These are phyloP conservation scores for Scaptomyza flava DNA, from an alignment of 2,888 invertebrate genomes.

Conservation along the genomic window DNA sequence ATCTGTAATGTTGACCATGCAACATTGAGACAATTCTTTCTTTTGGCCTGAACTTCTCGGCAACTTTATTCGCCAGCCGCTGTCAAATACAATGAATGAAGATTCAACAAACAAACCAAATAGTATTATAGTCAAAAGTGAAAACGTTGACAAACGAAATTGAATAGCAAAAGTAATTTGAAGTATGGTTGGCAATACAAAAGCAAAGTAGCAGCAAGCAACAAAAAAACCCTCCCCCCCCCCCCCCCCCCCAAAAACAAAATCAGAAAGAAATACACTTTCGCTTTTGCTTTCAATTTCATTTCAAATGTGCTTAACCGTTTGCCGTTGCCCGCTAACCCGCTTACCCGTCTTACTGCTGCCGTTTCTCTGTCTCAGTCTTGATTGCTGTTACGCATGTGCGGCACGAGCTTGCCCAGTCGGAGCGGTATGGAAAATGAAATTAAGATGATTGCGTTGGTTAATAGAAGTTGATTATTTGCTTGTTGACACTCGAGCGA, in stretches of 20 bases:
- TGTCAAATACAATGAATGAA: slow-evolving; percentile 18
- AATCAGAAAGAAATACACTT: slow-evolving; percentile 73
- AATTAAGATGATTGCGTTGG: slow-evolving; percentile 20
- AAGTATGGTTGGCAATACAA: slow-evolving; percentile 66
- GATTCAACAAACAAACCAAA: slow-evolving; percentile 16
- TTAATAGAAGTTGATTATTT: slow-evolving; percentile 37
- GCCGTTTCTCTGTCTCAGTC: slow-evolving; percentile 4
- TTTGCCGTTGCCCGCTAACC: slow-evolving; percentile 18
- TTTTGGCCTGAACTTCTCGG: slow-evolving; percentile 22
- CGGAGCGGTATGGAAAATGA: slow-evolving; percentile 15
- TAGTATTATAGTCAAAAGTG: slow-evolving; percentile 63
- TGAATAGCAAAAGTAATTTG: slow-evolving; percentile 68
- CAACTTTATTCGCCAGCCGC: neutral
- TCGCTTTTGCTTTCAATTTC: slow-evolving; percentile 79
- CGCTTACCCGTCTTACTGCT: neutral
- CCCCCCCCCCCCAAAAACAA: too few species aligned
- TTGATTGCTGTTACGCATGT: slow-evolving; percentile 46
- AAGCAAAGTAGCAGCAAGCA: slow-evolving; percentile 19
- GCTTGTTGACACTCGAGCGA: slow-evolving; percentile 17
- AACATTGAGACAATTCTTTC: slow-evolving; percentile 16
- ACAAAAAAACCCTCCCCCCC: too few species aligned
- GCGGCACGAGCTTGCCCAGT: slow-evolving; percentile 52
- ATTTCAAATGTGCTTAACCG: slow-evolving; percentile 64
- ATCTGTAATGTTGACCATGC: slow-evolving; percentile 26
- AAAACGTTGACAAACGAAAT: slow-evolving; percentile 71